Base-by-base conservation (phyloP, 2,113 vertebrate species). In the Melanocharis versteri region DNA sequence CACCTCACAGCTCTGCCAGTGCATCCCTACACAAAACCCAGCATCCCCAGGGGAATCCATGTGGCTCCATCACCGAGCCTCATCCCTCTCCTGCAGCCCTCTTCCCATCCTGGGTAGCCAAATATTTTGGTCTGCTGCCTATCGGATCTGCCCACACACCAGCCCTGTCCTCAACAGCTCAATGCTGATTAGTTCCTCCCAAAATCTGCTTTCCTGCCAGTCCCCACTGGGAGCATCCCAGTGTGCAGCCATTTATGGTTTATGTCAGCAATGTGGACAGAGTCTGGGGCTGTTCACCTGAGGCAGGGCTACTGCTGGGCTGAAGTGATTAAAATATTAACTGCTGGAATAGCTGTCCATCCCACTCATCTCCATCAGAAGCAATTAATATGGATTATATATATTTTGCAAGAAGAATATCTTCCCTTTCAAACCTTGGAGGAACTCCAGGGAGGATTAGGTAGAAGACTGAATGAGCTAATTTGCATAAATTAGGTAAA, bases 401-500 rank as follows among this genome's bases (percentile, higher is more conserved):
- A 96, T 89, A 96, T 97, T 92, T 96, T 93, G 77, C 88, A 94
- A 95, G 89, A 94, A 94, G 92, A 95, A 96, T 96, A 94, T 97
- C 94, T 97, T 97, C 97, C 94, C 95, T 97, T 98, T 97, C 91
- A 94, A 97, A 96, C 87, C 91, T 97, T 97, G 97, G 97, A 97
- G 93, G 85, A 88, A 92, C 97, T 98, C 98, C 96, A 97, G 96
- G 87, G 95, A 98, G 97, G 94, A 97, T 97, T 97, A 97, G 85
- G 92, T 97, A 85, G 93, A 97, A 97, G 95, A 95, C 77, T 94
- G 96, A 98, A 97, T 94, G 91, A 97, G 77, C 72, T 97, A 90
- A 97, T 98, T 97, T 98, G 94, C 98, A 98, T 98, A 97, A 97
- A 97, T 97, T 97, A 97, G 94, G 97, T 96, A 97, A 95, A 97